These are phyloP conservation scores for Euzetes globulus DNA, from an alignment of 2,888 invertebrate species.

Conservation along the genomic window DNA sequence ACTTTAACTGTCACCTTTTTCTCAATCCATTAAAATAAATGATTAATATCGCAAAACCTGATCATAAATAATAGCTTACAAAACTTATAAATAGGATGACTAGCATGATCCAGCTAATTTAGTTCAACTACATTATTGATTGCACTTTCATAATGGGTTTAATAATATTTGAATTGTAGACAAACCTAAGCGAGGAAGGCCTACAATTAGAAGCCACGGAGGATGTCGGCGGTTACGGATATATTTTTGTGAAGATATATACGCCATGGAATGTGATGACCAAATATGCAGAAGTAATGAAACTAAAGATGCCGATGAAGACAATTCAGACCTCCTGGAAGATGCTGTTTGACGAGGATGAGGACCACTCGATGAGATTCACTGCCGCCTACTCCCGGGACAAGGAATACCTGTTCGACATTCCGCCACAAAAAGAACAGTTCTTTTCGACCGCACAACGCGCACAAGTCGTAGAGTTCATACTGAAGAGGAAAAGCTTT, in stretches of 20 bases:
- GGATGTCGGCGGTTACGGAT: constrained; percentile 42
- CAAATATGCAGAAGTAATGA: constrained; percentile 82
- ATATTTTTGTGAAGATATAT: constrained; percentile 65
- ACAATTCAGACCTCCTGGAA: constrained; percentile 33
- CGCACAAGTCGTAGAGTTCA: constrained; percentile 83
- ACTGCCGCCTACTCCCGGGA: constrained; percentile 83
- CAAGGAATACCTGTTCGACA: constrained; percentile 86
- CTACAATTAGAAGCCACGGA: constrained; percentile 64
- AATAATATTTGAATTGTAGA: constrained; percentile 57
- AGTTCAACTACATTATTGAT: background rate
- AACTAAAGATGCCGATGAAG: constrained; percentile 87
- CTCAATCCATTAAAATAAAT: too few species aligned
- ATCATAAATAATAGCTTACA: too few species aligned
- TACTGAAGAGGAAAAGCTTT: constrained; percentile 78
- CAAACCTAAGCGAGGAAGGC: constrained; percentile 64
- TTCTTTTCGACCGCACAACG: constrained; percentile 80
- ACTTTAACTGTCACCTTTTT: too few species aligned
- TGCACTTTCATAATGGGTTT: background rate
- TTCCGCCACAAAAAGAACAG: constrained; percentile 58
- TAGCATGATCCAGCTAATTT: too few species aligned
- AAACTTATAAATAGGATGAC: too few species aligned
- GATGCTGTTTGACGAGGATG: constrained; percentile 35
- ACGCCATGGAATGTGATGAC: constrained; percentile 72
- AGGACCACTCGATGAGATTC: constrained; percentile 57
- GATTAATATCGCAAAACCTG: too few species aligned